Conservation (phyloP, 2,888 invertebrate species). For the Acrobasis repandana region DNA sequence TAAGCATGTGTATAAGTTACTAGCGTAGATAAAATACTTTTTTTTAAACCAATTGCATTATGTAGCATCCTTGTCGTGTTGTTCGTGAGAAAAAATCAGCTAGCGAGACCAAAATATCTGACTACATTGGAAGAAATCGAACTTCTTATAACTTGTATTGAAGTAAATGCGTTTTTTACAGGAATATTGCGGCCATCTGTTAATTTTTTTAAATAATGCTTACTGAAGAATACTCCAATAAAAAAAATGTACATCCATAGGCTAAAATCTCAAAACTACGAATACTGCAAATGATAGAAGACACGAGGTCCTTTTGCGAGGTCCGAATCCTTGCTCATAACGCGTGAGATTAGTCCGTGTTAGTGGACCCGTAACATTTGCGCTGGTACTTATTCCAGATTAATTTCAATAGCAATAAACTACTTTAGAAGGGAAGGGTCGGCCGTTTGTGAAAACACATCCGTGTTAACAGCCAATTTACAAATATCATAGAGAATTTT, state of each 20-base stretch:
- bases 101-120: no score
- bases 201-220: no score
- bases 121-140: no score
- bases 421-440: constrained; percentile 11
- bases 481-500: not conserved
- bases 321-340: constrained; percentile 49
- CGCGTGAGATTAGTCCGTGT: constrained; percentile 60
- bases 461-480: not conserved
- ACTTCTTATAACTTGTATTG: no score
- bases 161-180: no score
- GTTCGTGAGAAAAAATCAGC: no score
- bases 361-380: constrained; percentile 55
- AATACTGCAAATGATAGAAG: constrained; percentile 14
- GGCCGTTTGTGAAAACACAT: constrained; percentile 4
- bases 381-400: constrained; percentile 50
- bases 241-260: not conserved
- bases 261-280: not conserved
- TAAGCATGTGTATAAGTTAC: no score
- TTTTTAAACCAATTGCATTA: no score
- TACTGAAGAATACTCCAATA: no score
- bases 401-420: constrained; percentile 40
- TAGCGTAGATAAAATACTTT: no score
- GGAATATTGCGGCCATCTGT: no score
- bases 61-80: no score
- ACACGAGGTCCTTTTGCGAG: constrained; percentile 17